A percentile compares a stretch with the other conserved stretches of the same genome.
These are phyloP conservation scores for Caenorhabditis sp. DNA, from an alignment of 2,888 invertebrate species.

Conservation along the genomic window DNA sequence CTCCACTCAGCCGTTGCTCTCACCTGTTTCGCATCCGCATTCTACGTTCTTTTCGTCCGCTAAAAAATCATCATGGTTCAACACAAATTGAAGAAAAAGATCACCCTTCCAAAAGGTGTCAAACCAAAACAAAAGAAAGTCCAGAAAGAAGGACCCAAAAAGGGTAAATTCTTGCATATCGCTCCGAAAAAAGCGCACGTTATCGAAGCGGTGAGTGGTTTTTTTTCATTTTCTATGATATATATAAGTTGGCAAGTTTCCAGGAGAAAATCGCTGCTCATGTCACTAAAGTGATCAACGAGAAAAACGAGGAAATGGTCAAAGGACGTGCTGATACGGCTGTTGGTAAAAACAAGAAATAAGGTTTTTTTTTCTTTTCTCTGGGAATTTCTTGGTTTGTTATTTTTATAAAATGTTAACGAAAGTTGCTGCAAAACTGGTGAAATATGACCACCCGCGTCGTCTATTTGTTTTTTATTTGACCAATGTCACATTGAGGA, in stretches of 20 bases:
- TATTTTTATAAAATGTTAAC: not conserved
- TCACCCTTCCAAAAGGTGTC: slow-evolving; percentile 58
- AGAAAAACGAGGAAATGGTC: slow-evolving; percentile 67
- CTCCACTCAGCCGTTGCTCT: slow-evolving; percentile 72
- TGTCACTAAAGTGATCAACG: slow-evolving; percentile 65
- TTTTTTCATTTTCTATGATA: not conserved
- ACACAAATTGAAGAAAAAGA: slow-evolving; percentile 47
- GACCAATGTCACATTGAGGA: not conserved
- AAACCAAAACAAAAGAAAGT: slow-evolving; percentile 56
- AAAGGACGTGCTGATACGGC: slow-evolving; percentile 58
- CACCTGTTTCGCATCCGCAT: slow-evolving; percentile 71
- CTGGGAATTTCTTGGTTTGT: not conserved
- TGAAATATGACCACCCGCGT: not conserved
- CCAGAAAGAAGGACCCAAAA: slow-evolving; percentile 43
- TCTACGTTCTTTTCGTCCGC: slow-evolving; percentile 71
- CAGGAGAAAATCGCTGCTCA: slow-evolving; percentile 56
- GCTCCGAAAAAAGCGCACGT: slow-evolving; percentile 59
- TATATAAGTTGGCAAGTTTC: too few species aligned
- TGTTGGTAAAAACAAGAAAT: slow-evolving; percentile 49
- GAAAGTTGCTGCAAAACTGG: too few species aligned
- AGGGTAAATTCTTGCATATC: slow-evolving; percentile 53
- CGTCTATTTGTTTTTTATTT: too few species aligned
- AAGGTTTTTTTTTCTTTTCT: not conserved
- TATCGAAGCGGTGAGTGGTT: slow-evolving; percentile 43
- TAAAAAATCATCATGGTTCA: slow-evolving; percentile 64